Evolutionary conservation across 37 sponge, comb jelly and placozoan genomes (phyloP).

Genomic region (Beroe forskalii): DNA sequence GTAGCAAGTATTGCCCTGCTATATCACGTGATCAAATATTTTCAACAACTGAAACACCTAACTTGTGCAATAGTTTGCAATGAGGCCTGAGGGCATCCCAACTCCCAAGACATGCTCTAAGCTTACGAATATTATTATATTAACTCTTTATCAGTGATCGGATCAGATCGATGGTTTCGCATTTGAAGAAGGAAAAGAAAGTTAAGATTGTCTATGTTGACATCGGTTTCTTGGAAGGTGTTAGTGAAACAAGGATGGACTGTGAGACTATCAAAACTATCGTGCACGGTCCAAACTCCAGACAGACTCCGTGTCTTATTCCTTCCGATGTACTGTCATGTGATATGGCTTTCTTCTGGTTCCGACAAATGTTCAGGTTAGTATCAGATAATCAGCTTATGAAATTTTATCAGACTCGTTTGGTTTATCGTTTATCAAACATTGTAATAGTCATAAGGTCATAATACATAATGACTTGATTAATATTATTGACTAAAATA

Average conservation of each 20-base stretch:
- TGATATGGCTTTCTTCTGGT: not conserved
- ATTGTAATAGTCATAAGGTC: no score
- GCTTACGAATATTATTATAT: not conserved
- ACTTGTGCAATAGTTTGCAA: no score
- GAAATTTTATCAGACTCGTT: no score
- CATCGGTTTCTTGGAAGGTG: not conserved
- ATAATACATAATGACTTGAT: no score
- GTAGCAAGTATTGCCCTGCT: no score
- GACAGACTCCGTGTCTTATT: not conserved
- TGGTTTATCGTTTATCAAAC: no score
- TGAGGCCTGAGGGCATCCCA: no score
- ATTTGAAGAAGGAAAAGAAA: constrained; percentile 10
- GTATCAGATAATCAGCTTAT: not conserved
- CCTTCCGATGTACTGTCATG: not conserved
- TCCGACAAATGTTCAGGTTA: constrained; percentile 32
- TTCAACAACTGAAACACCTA: no score
- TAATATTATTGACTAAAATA: no score
- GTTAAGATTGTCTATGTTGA: not conserved
- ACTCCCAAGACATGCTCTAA: no score
- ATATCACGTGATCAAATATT: no score
- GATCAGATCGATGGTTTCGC: not conserved
- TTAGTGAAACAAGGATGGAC: not conserved
- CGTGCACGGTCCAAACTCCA: not conserved
- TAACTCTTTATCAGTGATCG: constrained; percentile 15
- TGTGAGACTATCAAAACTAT: not conserved